Evolutionary conservation across 2,888 invertebrate species (phyloP), one percentile per base, ranked within the genome.

Genomic region (Nudaria mundana): DNA sequence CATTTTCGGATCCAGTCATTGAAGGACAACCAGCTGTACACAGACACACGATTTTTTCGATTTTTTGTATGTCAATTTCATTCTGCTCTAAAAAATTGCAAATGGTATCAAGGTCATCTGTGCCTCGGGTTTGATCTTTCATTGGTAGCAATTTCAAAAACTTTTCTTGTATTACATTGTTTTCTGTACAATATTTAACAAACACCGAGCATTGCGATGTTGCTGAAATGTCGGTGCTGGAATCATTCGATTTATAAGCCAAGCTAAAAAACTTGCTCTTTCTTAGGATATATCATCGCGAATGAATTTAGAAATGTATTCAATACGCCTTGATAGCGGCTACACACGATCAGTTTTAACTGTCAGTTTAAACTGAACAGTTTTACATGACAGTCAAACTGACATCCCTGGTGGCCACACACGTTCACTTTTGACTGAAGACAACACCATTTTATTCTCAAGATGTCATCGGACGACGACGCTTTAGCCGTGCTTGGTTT

Each of bases 21-120:
- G 41, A 35, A 30, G 40, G 41, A 41, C 37, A 41, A 35, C 37
- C 45, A 46, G 33, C 35, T 43, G 30, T 43, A 43, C 29, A 43
- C 41, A 31, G 37, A 37, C 37, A 28, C 11, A 10, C 24, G 8
- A 10, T 24, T n/a, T n/a, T n/a, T n/a, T n/a, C n/a, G n/a, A n/a
- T n/a, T 10, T 24, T 24, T 24, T 24, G n/a, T 13, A 29, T 15
- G 34, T 38, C 31, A 32, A 25, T 16, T 24, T 37, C 29, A 12
- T 29, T 37, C 13, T 16, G 7, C 7, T 22, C 5, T 11, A 11
- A 10, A 11, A 28, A 10, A 28, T 11, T 11, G 5, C 12, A 10
- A 11, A 11, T 28, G 5, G 12, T 10, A 28, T 11, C 12, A 11
- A 37, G 20, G 23, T 24, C 23, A 29, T 29, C 14, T 13, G 7